Base-by-base conservation (phyloP, 2,888 invertebrate species). In the Crossocerus cetratus region DNA sequence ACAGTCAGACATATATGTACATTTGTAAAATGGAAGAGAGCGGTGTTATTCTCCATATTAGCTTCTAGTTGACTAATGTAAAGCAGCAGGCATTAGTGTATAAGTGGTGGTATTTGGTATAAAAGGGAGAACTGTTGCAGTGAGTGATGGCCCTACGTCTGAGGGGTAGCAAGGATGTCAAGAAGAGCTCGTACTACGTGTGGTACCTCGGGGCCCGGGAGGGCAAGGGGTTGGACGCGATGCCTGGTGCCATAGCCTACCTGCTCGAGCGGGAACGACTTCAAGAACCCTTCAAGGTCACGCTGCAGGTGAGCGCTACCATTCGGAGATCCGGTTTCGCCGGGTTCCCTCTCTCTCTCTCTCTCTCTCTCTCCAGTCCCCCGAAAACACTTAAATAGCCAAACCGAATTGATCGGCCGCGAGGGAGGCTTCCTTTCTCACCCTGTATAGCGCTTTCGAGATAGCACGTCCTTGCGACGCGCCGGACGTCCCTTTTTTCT, bases 151-250 rank as follows among this genome's bases (percentile, higher is more conserved):
- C 96, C 90, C 91, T 96, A 88, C 93, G 95, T 91, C 90, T 95
- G 84, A 94, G 95, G 90, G 87, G 90, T 87, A 87, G 89, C 84
- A 96, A 96, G 91, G 96, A 97, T 90, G 95, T 96, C 86, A 97
- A 96, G 91, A 97, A 97, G 89, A 96, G 96, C 72, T 96, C 96
- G 45, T 97, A 96, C 91, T 97, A 97, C 91, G 96, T 97, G 77
- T 96, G 96, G 96, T 97, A 98, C 92, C 93, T 99, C 86, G 99
- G 99, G 21, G 98, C 98, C 84, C 96, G 98, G 91, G 98, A 99
- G 92, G 96, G 97, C 69, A 94, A 96, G 83, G 98, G 98, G 42
- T 94, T 96, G 83, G 95, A 96, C 87, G 97, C 94, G 86, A 96
- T 98, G 66, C 92, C 96, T 70, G 96, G 97, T 13, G 97, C 97